Percentiles rank a stretch among this genome's conserved stretches.
Conservation (phyloP, 53 echinoderm and acorn worm species). For the Arbacia lixula region DNA sequence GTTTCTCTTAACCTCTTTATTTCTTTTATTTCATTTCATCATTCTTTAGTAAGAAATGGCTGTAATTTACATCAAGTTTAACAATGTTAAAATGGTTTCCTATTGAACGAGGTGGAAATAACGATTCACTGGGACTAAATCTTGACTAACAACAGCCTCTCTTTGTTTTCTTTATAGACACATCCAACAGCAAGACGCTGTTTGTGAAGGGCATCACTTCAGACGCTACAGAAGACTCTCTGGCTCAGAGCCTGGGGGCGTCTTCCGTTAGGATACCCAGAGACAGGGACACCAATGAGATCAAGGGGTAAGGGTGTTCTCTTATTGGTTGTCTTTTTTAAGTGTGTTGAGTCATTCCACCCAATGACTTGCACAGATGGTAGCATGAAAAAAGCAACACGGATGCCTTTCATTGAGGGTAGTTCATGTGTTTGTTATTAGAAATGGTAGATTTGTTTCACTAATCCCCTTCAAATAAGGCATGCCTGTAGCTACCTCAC, state of each 20-base stretch:
- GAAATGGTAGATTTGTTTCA: too few species aligned
- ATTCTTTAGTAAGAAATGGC: too few species aligned
- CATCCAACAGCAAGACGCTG: constrained; percentile 60
- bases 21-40: too few species aligned
- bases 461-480: constrained; percentile 51
- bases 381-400: neutral
- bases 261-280: constrained; percentile 69
- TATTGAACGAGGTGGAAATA: too few species aligned
- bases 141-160: too few species aligned
- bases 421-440: too few species aligned
- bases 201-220: constrained; percentile 68
- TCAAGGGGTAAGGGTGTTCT: constrained; percentile 71
- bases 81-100: too few species aligned
- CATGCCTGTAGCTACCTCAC: constrained; percentile 38
- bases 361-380: neutral
- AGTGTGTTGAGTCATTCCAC: neutral
- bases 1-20: too few species aligned
- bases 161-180: neutral
- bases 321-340: too few species aligned
- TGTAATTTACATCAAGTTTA: too few species aligned
- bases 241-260: constrained; percentile 38
- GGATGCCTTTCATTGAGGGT: too few species aligned
- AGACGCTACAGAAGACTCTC: constrained; percentile 60
- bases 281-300: constrained; percentile 69
- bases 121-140: too few species aligned